Base-by-base conservation (phyloP, 1,140 invertebrate species). In the Myzus persicae region DNA sequence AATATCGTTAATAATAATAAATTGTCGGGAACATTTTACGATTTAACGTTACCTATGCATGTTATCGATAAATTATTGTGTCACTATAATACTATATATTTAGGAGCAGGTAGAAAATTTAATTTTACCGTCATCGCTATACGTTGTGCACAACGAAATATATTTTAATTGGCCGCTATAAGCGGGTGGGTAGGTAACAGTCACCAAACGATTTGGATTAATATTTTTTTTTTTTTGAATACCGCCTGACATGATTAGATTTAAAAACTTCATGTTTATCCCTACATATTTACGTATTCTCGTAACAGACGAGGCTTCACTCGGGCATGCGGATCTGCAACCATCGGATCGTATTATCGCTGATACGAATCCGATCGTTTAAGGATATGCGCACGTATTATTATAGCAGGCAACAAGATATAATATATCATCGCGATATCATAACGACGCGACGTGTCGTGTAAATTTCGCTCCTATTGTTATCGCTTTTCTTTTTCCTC, bases 371-470 rank as follows among this genome's bases (percentile, higher is more conserved):
- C 59, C 59, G 59, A 67, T 67, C 26, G 31, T 67, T 67, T 14
- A 67, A 31, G 31, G 54, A 59, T 59, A 59, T 31, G 31, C 54
- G 59, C 14, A 31, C 14, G 59, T n/a, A n/a, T 51, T 76, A n/a
- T 76, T 76, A 76, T 76, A n/a, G 59, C n/a, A 6, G 4, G 59
- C 59, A 76, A 76, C 59, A 76, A 51, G 3, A 22, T 6, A 24
- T 67, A 67, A 67, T 76, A 76, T 76, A 76, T 76, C 59, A 76
- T 76, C 59, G 59, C 59, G 59, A 76, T 76, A 76, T n/a, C 59
- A n/a, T 76, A 76, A 76, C 31, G n/a, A 76, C 59, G n/a, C 31
- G 11, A 76, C 31, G 59, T 76, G n/a, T 76, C 31, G 59, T 76
- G n/a, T 76, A 76, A 76, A 76, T 76, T 76, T 76, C 31, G n/a